Base-by-base conservation (phyloP, 2,797 vertebrate genomes). In the Psittacula derbiana region DNA sequence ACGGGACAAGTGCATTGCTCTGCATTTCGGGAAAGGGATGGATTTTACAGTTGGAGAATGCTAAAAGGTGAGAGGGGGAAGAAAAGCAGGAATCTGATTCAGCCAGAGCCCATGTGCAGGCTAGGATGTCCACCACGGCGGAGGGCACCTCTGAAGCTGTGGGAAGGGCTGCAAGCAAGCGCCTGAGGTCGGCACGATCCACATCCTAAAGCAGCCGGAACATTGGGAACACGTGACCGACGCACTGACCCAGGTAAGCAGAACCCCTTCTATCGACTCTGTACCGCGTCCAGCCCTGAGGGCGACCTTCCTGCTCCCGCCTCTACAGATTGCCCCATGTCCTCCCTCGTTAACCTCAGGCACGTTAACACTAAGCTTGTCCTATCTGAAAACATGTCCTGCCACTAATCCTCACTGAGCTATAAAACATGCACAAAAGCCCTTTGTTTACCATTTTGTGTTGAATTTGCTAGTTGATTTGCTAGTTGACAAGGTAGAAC, bases 1-100 rank as follows among this genome's bases (percentile, higher is more conserved):
- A 82, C 36, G 47, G 52, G 95, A 97, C 97, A 97, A 97, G 96
- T 97, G 97, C 97, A 96, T 75, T 65, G 14, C 21, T 50, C 83
- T 17, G 86, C 71, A 19, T 50, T 92, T 83, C 86, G 60, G 86
- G 76, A 82, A 91, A 93, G 64, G 73, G 89, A 96, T 94, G 96
- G 78, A 80, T 89, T 90, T 94, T 70, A 86, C 27, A 5, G 71
- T 31, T 17, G 4, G 75, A 88, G 85, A 89, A 95, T 30, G 67
- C 70, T 93, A 81, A 92, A 81, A 92, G 90, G 91, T 92, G 94
- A 92, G 87, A 70, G 47, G 28, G 53, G 72, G 73, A 62, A 90
- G 80, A 52, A 81, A 49, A 84, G 89, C 84, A 73, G 90, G 92
- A 58, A 80, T 55, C 72, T 1, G 62, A 88, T 52, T 60, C 88